These are phyloP conservation scores for Babyrousa celebensis DNA, from an alignment of 2,797 vertebrate species.

Conservation along the genomic window DNA sequence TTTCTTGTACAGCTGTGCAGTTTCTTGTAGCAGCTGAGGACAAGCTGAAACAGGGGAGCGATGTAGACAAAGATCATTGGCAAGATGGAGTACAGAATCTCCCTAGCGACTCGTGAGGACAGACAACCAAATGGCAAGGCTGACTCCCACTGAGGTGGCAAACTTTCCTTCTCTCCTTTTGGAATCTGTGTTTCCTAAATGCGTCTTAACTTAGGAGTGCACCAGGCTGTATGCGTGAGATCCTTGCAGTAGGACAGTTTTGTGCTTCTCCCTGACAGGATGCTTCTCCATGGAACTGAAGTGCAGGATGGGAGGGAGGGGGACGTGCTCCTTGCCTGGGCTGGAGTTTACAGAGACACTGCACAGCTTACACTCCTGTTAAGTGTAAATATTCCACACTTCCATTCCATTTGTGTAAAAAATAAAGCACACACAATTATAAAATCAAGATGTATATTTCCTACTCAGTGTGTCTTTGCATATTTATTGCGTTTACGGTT, in stretches of 20 bases:
- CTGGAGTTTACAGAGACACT: slow-evolving; percentile 93
- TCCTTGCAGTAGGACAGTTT: slow-evolving; percentile 81
- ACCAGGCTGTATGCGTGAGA: slow-evolving; percentile 84
- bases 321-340: slow-evolving; percentile 89
- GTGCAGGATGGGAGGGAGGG: slow-evolving; percentile 75
- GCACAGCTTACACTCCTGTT: slow-evolving; percentile 92
- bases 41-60: slow-evolving; percentile 64
- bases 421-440: slow-evolving; percentile 94
- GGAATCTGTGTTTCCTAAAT: slow-evolving; percentile 88
- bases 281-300: slow-evolving; percentile 89
- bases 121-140: slow-evolving; percentile 82
- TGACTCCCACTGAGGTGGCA: slow-evolving; percentile 88
- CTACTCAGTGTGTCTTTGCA: slow-evolving; percentile 91
- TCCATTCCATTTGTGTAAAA: slow-evolving; percentile 93
- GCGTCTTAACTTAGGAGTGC: slow-evolving; percentile 82
- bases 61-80: slow-evolving; percentile 70
- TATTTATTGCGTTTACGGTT: slow-evolving; percentile 89
- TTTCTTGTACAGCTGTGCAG: slow-evolving; percentile 86
- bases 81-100: slow-evolving; percentile 64
- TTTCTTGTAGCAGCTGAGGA: slow-evolving; percentile 85
- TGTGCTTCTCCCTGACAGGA: slow-evolving; percentile 87
- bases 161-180: slow-evolving; percentile 84
- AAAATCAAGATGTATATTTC: slow-evolving; percentile 93
- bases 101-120: slow-evolving; percentile 76
- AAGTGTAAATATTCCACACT: slow-evolving; percentile 93